These are phyloP conservation scores for Brienomyrus brachyistius DNA, from an alignment of 2,113 vertebrate species.

Conservation along the genomic window DNA sequence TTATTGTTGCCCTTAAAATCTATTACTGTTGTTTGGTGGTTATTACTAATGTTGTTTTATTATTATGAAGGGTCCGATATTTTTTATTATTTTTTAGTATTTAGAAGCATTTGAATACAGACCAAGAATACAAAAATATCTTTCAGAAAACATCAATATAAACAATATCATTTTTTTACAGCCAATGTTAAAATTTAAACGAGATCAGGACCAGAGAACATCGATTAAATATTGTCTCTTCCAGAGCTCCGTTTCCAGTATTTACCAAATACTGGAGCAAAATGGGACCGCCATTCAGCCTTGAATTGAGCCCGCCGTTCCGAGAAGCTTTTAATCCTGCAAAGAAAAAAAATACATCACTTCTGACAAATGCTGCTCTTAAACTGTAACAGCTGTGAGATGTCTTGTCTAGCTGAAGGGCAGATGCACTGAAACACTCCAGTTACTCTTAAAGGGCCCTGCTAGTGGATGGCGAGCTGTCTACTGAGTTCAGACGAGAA, in stretches of 20 bases:
- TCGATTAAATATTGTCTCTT: not conserved
- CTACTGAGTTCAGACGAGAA: conserved; percentile 15
- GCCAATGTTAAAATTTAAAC: not conserved
- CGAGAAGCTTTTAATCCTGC: not conserved
- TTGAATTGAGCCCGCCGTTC: not conserved
- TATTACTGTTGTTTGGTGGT: not conserved
- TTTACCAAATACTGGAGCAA: not conserved
- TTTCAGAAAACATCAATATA: not conserved
- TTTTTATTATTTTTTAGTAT: not conserved
- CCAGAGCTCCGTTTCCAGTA: not conserved
- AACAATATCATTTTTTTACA: not conserved
- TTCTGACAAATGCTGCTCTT: not conserved
- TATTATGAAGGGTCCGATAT: not conserved
- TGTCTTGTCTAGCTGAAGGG: conserved; percentile 26
- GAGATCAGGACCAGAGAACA: not conserved
- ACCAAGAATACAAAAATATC: not conserved
- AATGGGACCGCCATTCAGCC: not conserved
- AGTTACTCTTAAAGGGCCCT: conserved; percentile 6
- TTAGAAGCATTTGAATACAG: not conserved
- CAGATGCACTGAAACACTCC: conserved; percentile 24
- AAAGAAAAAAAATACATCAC: conserved; percentile 1
- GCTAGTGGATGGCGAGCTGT: conserved; percentile 15
- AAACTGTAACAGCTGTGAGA: conserved; percentile 27
- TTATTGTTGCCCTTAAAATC: not conserved
- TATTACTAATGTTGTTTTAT: not conserved